These are phyloP conservation scores for Sebastes oblongus DNA, from an alignment of 2,797 vertebrate genomes.

Conservation along the genomic window DNA sequence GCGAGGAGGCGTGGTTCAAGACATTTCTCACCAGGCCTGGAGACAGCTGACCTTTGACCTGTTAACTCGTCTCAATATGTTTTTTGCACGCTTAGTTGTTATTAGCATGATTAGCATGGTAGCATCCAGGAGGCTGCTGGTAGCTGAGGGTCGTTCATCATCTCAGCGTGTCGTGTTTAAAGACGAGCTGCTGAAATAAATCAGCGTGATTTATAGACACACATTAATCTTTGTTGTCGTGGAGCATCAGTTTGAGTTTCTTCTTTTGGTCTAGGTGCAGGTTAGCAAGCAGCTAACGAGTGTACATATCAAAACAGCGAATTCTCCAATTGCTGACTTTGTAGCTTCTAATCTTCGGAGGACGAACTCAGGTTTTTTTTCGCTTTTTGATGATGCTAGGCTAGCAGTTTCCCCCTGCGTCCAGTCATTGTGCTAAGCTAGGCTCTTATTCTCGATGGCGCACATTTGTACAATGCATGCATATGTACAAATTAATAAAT, in stretches of 20 bases:
- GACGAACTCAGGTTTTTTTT: neutral
- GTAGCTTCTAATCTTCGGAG: too few relatives aligned
- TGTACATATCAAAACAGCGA: neutral
- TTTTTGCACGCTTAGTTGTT: constrained; percentile 15
- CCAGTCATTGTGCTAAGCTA: too few relatives aligned
- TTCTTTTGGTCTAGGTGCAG: too few relatives aligned
- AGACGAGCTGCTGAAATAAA: constrained; percentile 6
- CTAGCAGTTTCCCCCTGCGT: too few relatives aligned
- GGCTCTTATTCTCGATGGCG: too few relatives aligned
- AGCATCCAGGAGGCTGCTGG: neutral
- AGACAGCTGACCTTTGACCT: constrained; percentile 46
- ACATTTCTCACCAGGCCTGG: constrained; percentile 26
- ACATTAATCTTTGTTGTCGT: neutral
- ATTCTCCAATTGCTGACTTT: too few relatives aligned
- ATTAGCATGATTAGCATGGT: neutral
- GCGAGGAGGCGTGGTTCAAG: constrained; percentile 12
- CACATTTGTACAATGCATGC: too few relatives aligned
- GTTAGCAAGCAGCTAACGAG: neutral
- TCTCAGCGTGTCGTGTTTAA: neutral
- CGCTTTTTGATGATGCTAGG: neutral
- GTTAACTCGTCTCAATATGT: constrained; percentile 41
- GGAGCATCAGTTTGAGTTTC: too few relatives aligned
- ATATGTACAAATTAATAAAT: neutral
- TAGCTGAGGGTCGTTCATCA: neutral
- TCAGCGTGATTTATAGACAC: neutral